Evolutionary conservation across 1,140 invertebrate genomes (phyloP), one percentile per base, ranked within the genome.

Genomic region (Leptopilina boulardi): DNA sequence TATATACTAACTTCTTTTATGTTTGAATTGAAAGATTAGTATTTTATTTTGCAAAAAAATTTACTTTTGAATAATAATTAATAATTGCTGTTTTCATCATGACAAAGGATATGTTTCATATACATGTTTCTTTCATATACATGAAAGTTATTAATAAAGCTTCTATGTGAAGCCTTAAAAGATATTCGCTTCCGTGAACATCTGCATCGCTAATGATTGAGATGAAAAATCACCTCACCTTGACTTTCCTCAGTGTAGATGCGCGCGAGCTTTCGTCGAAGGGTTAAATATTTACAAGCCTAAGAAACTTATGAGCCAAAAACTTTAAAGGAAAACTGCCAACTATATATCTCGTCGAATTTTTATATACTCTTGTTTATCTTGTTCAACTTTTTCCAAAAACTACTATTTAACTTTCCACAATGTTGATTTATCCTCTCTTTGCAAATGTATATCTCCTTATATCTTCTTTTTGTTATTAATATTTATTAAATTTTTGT

Each of bases 281-380:
- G 56, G 56, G 56, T 66, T 30, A 66, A 66, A 66, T 66, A 66
- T 66, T 66, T 66, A 66, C 56, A 30, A 51, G 56, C 5, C 10
- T 66, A 15, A 23, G 56, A 66, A 66, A 66, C 23, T 66, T 66
- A 15, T 23, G 21, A 26, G 11, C 1, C 13, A 30, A n/a, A n/a
- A 66, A 66, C 11, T 66, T 30, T 66, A 26, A 66, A 66, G 56
- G 23, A 9, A 34, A 66, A 23, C 23, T 54, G 8, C 56, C 21
- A 23, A 23, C 21, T 66, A 15, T 30, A 1, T 51, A 0, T 13
- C 21, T 66, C 11, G 3, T 15, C 15, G n/a, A 42, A 42, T 6
- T 51, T 18, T 51, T 18, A 15, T 5, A 5, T 51, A 18, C 13
- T 51, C 6, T n/a, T 51, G 47, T 51, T 51, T 51, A n/a, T 51